Evolutionary conservation across 1,140 invertebrate genomes (phyloP).

Genomic region (Catajapyx aquilonaris): DNA sequence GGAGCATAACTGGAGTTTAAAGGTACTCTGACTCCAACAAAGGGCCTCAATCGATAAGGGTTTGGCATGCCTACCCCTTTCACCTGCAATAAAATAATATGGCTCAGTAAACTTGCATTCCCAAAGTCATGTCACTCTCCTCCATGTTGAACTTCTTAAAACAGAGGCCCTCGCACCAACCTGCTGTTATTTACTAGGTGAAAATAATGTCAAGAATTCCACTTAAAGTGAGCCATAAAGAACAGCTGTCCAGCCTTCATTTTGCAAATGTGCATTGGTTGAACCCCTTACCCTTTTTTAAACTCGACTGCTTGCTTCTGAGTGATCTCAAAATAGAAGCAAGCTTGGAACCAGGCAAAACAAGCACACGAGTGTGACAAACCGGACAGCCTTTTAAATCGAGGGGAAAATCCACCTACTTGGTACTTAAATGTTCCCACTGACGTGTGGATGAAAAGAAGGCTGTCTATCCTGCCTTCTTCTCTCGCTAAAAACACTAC

Average conservation of each 20-base stretch:
- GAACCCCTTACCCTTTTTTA: too few relatives aligned
- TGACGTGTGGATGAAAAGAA: constrained; percentile 81
- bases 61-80: constrained; percentile 61
- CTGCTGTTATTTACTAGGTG: constrained; percentile 7
- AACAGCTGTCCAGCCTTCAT: constrained; percentile 1
- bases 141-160: constrained; percentile 9
- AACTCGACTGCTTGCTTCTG: too few relatives aligned
- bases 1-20: constrained; percentile 78
- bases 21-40: constrained; percentile 74
- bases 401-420: constrained; percentile 27
- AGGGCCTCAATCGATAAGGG: constrained; percentile 68
- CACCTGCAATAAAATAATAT: constrained; percentile 34
- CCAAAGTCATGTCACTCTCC: constrained; percentile 10
- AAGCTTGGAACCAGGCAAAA: too few relatives aligned
- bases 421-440: constrained; percentile 64
- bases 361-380: too few relatives aligned
- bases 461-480: constrained; percentile 68
- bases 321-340: too few relatives aligned
- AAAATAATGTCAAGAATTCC: constrained; percentile 6
- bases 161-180: constrained; percentile 6
- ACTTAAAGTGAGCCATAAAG: constrained; percentile 1
- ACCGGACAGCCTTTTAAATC: too few relatives aligned
- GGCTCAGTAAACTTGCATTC: constrained; percentile 3
- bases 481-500: constrained; percentile 83
- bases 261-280: constrained; percentile 2